Evolutionary conservation across 2,888 invertebrate species (phyloP), one percentile per base, ranked within the genome.

Genomic region (Cataglyphis albicans): DNA sequence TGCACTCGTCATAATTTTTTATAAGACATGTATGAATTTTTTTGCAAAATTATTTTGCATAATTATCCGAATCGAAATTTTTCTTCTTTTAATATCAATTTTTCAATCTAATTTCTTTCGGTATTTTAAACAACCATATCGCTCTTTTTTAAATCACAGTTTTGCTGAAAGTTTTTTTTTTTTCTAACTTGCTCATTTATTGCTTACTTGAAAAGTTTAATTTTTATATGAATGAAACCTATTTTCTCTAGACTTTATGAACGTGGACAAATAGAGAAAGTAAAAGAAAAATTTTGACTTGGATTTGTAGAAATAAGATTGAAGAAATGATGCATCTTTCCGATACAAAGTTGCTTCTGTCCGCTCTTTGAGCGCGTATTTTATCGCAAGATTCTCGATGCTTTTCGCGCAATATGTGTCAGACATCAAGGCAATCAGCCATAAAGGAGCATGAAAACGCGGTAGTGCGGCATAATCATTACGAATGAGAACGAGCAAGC

Each of bases 381-480:
- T 82, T 74, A 84, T 86, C 86, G 82, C 76, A 70, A 68, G 81
- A 83, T 63, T 65, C 64, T 59, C 57, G 65, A 61, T 84, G 63
- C 68, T 68, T 72, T 86, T 88, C 84, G 82, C 86, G 84, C 86
- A 82, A 87, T 86, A 84, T 75, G 82, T 85, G 83, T 86, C 83
- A 81, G 73, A 76, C 82, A 67, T 78, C 84, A 83, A 67, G 81
- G 74, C 84, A 82, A 88, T 90, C 90, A 84, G 84, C 83, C 86
- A 76, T 90, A 83, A 88, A 90, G 86, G 85, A 85, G 75, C 83
- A 68, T 48, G 35, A 1, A 10, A 21, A 52, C 63, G 70, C 75
- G 85, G 78, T 80, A 89, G 90, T 21, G 64, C 89, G 84, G 88
- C 87, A 89, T 89, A 90, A 91, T 91, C 88, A 90, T 91, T 88